Conservation (phyloP, 2,797 vertebrate genomes). For the Dryobates pubescens region DNA sequence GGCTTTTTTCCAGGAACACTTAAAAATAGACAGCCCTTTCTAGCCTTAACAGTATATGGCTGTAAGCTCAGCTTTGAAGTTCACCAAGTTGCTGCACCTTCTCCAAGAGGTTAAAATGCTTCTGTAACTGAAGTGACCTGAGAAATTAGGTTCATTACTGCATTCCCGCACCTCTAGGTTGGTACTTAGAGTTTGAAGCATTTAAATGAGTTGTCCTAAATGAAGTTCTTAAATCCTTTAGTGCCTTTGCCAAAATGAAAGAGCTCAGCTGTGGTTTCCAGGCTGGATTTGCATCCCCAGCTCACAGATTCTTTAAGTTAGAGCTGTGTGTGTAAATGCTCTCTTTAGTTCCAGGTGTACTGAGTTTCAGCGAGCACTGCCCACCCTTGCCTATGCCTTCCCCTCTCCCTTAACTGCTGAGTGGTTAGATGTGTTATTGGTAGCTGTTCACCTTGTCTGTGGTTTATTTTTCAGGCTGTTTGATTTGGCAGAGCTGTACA, state of each 20-base stretch:
- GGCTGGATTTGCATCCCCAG: neutral
- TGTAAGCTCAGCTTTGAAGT: neutral
- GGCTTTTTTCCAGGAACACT: neutral
- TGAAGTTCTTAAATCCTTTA: neutral
- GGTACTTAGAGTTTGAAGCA: neutral
- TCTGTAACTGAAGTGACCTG: neutral
- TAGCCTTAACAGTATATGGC: neutral
- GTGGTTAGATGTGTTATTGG: neutral
- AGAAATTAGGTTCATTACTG: rapidly evolving
- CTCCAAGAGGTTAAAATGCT: neutral
- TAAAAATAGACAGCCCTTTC: neutral
- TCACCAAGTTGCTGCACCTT: neutral
- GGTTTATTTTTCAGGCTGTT: neutral
- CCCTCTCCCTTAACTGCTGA: neutral
- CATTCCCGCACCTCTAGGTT: neutral
- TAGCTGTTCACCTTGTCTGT: neutral
- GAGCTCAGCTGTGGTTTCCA: neutral
- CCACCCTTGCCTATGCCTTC: neutral
- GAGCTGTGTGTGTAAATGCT: neutral
- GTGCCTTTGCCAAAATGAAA: neutral
- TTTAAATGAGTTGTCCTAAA: neutral
- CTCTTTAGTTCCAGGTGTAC: neutral
- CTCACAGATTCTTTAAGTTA: rapidly evolving
- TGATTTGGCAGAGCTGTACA: neutral
- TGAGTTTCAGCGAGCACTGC: neutral